Base-by-base conservation (phyloP, 2,113 vertebrate species). In the Lota lota region DNA sequence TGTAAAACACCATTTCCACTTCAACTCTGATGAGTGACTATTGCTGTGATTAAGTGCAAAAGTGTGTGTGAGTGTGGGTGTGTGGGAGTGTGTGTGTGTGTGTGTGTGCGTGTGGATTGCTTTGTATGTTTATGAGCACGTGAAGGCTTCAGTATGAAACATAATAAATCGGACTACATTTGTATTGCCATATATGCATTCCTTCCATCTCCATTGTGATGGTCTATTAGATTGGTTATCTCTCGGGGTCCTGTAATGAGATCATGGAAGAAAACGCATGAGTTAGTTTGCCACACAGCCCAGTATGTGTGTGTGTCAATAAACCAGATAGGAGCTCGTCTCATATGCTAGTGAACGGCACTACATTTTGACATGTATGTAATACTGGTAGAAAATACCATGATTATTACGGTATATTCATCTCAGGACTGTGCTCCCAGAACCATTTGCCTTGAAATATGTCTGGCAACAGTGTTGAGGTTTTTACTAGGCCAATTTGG, bases 111-210 rank as follows among this genome's bases (percentile, higher is more conserved):
- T 28, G 15, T 28, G 61, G 14, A 24, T 18, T 14, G 14, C 22
- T 17, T 22, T 28, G 61, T 28, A 22, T 28, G 22, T 28, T 22
- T 11, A 24, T 22, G 61, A 7, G 15, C 1, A 24, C 10, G 15
- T 28, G 59, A 2, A 20, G 7, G 59, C 47, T 64, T 63, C 61
- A 54, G 2, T 36, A 60, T 36, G 62, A 73, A 69, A 59, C 67
- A 74, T 66, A 85, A 78, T 68, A 79, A 69, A 83, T 73, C 66
- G 67, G 62, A 68, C 66, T 73, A 68, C 70, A 77, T 28, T 81
- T 85, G 79, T 83, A 83, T 70, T 60, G 70, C 51, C 77, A n/a
- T 76, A 16, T 67, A 63, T 72, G 70, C 67, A 78, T 79, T 80
- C 69, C 53, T 53, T 63, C 16, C 62, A 76, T 57, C 40, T 51